Base-by-base conservation (phyloP, 2,888 invertebrate species). In the Cosmorhoe ocellata region DNA sequence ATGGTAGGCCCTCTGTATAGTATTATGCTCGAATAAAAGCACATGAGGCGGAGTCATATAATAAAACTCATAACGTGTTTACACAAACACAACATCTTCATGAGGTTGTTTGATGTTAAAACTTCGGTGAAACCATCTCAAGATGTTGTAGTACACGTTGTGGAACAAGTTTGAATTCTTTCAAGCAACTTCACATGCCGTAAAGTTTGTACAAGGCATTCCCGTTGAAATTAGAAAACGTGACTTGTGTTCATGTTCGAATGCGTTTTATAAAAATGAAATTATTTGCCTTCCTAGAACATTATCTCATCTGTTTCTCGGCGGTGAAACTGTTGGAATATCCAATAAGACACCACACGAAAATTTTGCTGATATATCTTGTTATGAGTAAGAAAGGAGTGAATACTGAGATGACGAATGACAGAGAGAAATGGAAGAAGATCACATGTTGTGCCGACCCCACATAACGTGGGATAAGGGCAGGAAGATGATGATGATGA, bases 61-160 rank as follows among this genome's bases (percentile, higher is more conserved):
- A 37, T 37, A 31, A 32, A 13, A 44, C 41, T 32, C 1, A 27
- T 27, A 12, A 18, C 14, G 14, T 33, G 32, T 41, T 39, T 10
- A 38, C 30, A 28, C 22, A 58, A 62, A 74, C 58, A 61, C 56
- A 62, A 64, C 58, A 61, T 56, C 63, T 64, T 63, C 66, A 44
- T 65, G 63, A 45, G 53, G 58, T 51, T 59, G 47, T 61, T 52
- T 56, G 54, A 61, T 63, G 61, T 61, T 56, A 56, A 63, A 69
- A 67, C 67, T 68, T 64, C 41, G 54, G 43, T 58, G 51, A 63
- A 61, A 52, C 64, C 59, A 64, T 74, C 71, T 72, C 67, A 69
- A 59, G 51, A 62, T 69, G 66, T 68, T 73, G 65, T 67, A 68
- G 57, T 54, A 60, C 58, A 37, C 56, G 55, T 54, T 64, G 54